Base-by-base conservation (phyloP, 2,113 vertebrate species). In the Polyodon spathula region DNA sequence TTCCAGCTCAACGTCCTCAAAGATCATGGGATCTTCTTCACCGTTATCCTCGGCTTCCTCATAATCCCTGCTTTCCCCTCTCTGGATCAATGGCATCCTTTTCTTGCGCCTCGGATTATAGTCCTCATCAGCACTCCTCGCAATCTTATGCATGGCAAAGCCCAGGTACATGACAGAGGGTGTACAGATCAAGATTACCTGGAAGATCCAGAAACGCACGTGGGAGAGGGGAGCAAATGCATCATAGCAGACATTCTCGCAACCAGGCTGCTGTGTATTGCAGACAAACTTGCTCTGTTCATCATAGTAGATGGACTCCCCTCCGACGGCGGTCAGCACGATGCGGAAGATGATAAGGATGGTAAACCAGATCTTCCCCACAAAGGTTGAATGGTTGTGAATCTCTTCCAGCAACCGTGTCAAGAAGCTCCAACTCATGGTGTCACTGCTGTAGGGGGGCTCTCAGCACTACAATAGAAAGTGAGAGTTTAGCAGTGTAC, bases 351-450 rank as follows among this genome's bases (percentile, higher is more conserved):
- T 67, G 4, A 94, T 90, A 63, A 94, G 86, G 56, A 90, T 73
- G 0, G 88, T 91, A 61, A 95, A 81, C 92, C 92, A 95, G 66
- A 94, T 77, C 81, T 95, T 95, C 54, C 92, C 92, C 67, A 95
- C 91, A 0, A 93, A 95, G 54, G 92, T 95, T 5, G 91, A 93
- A 74, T 94, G 92, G 69, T 94, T 90, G 77, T 92, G 91, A 74
- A 95, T 95, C 83, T 95, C 92, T 59, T 95, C 90, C 65, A 94
- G 80, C 63, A 95, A 83, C 27, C 86, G 87, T 0, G 92, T 94
- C 53, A 95, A 71, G 76, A 95, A 95, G 66, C 87, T 92, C 92
- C 92, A 95, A 68, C 92, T 95, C 92, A 95, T 95, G 72, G 58
- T 90, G 86, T 37, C 76, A 37, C 61, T 50, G 12, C 40, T 38